phyloP scores from a whole-genome alignment of 2,888 invertebrate genomes.

The Rhynchonema sp. region DNA sequence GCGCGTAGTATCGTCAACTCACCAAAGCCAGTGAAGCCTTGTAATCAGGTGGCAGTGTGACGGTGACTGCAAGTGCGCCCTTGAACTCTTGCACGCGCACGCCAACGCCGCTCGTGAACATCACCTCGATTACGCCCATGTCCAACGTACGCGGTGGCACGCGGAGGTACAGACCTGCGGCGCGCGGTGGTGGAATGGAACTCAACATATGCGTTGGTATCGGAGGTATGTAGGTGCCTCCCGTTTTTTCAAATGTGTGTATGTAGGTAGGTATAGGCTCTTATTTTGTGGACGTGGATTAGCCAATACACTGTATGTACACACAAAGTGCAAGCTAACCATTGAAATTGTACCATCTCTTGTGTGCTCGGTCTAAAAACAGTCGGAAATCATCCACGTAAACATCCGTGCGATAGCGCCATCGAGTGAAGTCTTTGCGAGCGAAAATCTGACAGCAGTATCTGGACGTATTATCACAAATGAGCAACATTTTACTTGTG shows the following conservation, averaged over 20 bases:
- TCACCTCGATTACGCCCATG: conserved; percentile 78
- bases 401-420: conserved; percentile 74
- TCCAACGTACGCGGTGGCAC: conserved; percentile 70
- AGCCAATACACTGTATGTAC: too few relatives aligned
- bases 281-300: too few relatives aligned
- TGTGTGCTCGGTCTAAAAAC: conserved; percentile 56
- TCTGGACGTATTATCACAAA: too few relatives aligned
- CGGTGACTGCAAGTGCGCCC: conserved; percentile 49
- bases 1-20: too few relatives aligned
- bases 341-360: background rate
- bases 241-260: too few relatives aligned
- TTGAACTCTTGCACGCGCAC: conserved; percentile 71
- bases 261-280: too few relatives aligned
- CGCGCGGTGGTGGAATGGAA: too few relatives aligned
- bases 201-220: too few relatives aligned
- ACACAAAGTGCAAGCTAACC: background rate
- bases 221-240: too few relatives aligned
- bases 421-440: conserved; percentile 58
- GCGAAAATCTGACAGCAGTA: too few relatives aligned
- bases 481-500: too few relatives aligned
- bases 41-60: conserved; percentile 28
- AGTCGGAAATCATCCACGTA: conserved; percentile 62
- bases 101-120: conserved; percentile 82
- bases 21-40: background rate
- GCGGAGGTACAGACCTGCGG: conserved; percentile 64